A percentile compares a stretch with the other conserved stretches of the same genome.
Evolutionary conservation across 2,797 vertebrate species (phyloP).

Genomic region (Darevskia nairensis): DNA sequence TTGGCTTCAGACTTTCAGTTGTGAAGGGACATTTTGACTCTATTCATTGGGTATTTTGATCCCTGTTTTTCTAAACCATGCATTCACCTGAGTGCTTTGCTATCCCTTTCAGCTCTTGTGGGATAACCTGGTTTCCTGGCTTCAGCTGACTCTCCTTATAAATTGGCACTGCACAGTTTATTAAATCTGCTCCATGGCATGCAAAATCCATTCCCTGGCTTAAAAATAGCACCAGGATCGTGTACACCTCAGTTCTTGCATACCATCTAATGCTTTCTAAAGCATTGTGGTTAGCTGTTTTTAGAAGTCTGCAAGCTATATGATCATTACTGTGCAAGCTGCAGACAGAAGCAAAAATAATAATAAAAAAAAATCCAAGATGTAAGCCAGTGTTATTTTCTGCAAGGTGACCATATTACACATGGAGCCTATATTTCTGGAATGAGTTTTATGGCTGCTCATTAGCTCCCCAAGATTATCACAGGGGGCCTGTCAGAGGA

Average conservation of each 20-base stretch:
- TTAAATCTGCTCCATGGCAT: constrained; percentile 28
- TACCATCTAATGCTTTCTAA: neutral
- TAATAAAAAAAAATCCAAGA: neutral
- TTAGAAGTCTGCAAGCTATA: constrained; percentile 37
- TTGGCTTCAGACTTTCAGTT: neutral
- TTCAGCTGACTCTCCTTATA: constrained; percentile 14
- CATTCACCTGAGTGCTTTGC: neutral
- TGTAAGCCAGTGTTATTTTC: constrained; percentile 59
- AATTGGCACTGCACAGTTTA: neutral
- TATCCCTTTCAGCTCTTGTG: neutral
- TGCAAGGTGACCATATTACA: constrained; percentile 59
- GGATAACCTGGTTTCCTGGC: neutral
- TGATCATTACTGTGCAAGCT: constrained; percentile 17
- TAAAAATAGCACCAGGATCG: constrained; percentile 22
- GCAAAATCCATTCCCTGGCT: constrained; percentile 15
- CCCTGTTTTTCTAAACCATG: neutral
- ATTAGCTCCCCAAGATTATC: constrained; percentile 67
- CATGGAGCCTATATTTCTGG: constrained; percentile 58
- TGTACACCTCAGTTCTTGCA: neutral
- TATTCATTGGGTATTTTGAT: neutral
- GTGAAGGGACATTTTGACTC: neutral
- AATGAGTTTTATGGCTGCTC: constrained; percentile 58
- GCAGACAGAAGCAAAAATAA: constrained; percentile 52
- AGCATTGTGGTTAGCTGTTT: constrained; percentile 7
- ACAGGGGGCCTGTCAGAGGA: constrained; percentile 55